Evolutionary conservation across 1,140 invertebrate species (phyloP).

Genomic region (Euschistus heros): DNA sequence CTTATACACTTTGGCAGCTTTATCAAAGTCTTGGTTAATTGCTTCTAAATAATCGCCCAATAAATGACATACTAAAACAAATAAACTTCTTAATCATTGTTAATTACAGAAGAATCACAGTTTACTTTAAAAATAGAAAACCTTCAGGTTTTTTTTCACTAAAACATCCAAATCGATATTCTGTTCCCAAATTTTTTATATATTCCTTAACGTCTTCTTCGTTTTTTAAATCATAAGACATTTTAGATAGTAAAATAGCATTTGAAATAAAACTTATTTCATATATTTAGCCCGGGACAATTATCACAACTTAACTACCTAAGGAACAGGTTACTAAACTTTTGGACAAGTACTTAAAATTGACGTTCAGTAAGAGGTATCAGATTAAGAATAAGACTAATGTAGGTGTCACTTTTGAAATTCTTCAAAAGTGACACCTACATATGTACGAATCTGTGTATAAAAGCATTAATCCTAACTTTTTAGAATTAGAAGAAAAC

Average conservation of each 20-base stretch:
- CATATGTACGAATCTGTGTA: too few species aligned
- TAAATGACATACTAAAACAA: slow-evolving; percentile 73
- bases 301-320: too few species aligned
- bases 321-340: too few species aligned
- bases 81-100: slow-evolving; percentile 17
- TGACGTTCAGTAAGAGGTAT: too few species aligned
- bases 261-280: not conserved
- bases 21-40: slow-evolving; percentile 64
- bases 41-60: slow-evolving; percentile 78
- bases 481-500: too few species aligned
- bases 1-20: slow-evolving; percentile 67
- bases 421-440: too few species aligned
- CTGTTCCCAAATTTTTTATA: slow-evolving; percentile 76
- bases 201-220: slow-evolving; percentile 78
- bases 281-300: not conserved
- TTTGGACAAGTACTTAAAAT: too few species aligned
- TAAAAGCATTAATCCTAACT: too few species aligned
- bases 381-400: too few species aligned
- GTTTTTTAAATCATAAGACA: slow-evolving; percentile 64
- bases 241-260: slow-evolving; percentile 28
- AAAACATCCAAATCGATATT: slow-evolving; percentile 84
- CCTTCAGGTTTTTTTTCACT: slow-evolving; percentile 70
- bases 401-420: too few species aligned
- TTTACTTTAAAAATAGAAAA: slow-evolving; percentile 31
- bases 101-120: not conserved